phyloP scores from a whole-genome alignment of 1,140 invertebrate species.

The Brachionus koreanus region DNA sequence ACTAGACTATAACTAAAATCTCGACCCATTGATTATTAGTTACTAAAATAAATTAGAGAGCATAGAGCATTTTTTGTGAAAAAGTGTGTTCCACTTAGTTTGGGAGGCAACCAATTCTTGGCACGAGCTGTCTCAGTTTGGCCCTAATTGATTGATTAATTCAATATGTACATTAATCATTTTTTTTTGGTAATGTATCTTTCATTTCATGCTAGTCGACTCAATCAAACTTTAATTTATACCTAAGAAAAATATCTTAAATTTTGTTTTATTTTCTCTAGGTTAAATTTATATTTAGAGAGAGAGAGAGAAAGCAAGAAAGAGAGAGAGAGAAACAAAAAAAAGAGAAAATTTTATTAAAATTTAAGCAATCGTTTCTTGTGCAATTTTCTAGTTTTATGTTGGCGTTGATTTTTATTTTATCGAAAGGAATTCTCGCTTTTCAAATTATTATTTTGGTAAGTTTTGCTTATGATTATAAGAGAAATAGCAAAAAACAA shows the following conservation, averaged over 20 bases:
- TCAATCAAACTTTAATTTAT: neutral
- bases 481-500: neutral
- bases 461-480: neutral
- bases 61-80: neutral
- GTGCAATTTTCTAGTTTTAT: neutral
- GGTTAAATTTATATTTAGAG: neutral
- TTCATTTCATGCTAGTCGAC: neutral
- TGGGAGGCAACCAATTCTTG: neutral
- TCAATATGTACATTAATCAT: neutral
- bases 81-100: neutral
- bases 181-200: neutral
- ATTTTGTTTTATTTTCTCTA: neutral
- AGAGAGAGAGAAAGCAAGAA: neutral
- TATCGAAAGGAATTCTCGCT: neutral
- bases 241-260: neutral
- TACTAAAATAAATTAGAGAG: neutral
- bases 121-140: neutral
- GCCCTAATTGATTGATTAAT: neutral
- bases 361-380: neutral
- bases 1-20: conserved; percentile 16
- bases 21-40: conserved; percentile 24
- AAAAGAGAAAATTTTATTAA: neutral
- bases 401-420: neutral
- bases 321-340: neutral
- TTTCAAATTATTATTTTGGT: neutral